A percentile compares a stretch with the other conserved stretches of the same genome.
Evolutionary conservation across 1,140 invertebrate genomes (phyloP).

Genomic region (Plutomurus gul): DNA sequence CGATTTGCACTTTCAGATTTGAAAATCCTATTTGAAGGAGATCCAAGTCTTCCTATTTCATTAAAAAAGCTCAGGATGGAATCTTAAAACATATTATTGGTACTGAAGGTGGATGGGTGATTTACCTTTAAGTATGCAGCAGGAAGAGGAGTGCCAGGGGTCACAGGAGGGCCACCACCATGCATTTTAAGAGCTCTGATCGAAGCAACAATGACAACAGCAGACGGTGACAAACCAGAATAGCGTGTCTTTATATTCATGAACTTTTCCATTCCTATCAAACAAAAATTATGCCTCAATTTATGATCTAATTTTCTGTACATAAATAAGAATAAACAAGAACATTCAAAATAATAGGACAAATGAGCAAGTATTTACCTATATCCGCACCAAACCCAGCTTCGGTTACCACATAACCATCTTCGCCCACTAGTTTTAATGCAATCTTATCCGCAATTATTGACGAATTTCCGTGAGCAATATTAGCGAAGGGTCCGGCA

Average conservation of each 20-base stretch:
- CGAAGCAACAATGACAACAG: slow-evolving; percentile 90
- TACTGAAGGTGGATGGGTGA: background rate
- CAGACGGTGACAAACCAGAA: slow-evolving; percentile 84
- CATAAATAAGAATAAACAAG: too few species aligned
- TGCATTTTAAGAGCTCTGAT: slow-evolving; percentile 89
- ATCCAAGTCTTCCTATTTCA: slow-evolving; percentile 78
- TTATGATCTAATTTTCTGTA: background rate
- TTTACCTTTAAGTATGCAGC: slow-evolving; percentile 74
- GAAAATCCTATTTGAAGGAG: slow-evolving; percentile 84
- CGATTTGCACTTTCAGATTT: slow-evolving; percentile 93
- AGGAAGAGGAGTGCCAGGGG: slow-evolving; percentile 79
- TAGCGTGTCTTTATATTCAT: slow-evolving; percentile 97
- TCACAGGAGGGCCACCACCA: slow-evolving; percentile 66
- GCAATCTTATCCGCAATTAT: slow-evolving; percentile 93
- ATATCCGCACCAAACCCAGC: slow-evolving; percentile 98
- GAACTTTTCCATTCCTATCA: slow-evolving; percentile 97
- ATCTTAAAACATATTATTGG: background rate
- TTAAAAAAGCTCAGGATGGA: background rate
- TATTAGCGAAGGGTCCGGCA: slow-evolving; percentile 97
- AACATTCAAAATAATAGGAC: background rate
- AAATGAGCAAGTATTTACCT: slow-evolving; percentile 61
- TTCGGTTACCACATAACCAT: slow-evolving; percentile 95
- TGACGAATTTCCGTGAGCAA: slow-evolving; percentile 94
- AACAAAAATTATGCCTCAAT: background rate
- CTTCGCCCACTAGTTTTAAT: slow-evolving; percentile 87